These are phyloP conservation scores for Drosophila mulleri DNA, from an alignment of 2,888 invertebrate genomes.

Conservation along the genomic window DNA sequence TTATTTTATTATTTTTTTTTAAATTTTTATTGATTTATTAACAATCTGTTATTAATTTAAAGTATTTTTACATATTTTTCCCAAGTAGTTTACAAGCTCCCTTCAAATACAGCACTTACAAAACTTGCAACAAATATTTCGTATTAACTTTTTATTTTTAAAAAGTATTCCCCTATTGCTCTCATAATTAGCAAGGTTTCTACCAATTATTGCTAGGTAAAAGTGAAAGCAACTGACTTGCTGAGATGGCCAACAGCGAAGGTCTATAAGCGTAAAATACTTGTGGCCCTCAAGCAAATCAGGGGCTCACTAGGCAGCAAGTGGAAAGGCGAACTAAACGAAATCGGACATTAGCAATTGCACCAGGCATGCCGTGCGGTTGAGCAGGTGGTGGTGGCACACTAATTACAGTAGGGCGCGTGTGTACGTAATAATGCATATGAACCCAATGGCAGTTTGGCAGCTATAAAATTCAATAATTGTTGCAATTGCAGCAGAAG, in stretches of 20 bases:
- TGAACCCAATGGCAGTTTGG: conserved; percentile 49
- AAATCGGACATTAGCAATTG: neutral
- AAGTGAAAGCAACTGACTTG: conserved; percentile 48
- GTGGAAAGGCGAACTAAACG: conserved; percentile 5
- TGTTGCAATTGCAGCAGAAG: conserved; percentile 56
- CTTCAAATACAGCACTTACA: no score
- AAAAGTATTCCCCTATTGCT: no score
- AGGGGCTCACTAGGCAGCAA: conserved; percentile 12
- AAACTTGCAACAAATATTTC: no score
- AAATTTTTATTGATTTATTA: no score
- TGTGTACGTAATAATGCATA: conserved; percentile 66
- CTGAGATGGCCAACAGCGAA: conserved; percentile 12
- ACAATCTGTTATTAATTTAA: no score
- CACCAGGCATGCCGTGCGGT: conserved; percentile 14
- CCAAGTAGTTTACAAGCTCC: no score
- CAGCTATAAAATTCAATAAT: conserved; percentile 69
- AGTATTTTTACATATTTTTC: no score
- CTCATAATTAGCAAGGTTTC: no score
- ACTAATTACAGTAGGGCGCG: conserved; percentile 52
- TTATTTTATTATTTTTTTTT: no score
- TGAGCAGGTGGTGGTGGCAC: conserved; percentile 43
- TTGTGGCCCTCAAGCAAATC: conserved; percentile 2
- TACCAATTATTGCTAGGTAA: no score
- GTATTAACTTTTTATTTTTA: no score
- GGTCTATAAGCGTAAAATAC: conserved; percentile 19